Conservation (phyloP, 2,888 invertebrate genomes). For the Catocala sponsa region DNA sequence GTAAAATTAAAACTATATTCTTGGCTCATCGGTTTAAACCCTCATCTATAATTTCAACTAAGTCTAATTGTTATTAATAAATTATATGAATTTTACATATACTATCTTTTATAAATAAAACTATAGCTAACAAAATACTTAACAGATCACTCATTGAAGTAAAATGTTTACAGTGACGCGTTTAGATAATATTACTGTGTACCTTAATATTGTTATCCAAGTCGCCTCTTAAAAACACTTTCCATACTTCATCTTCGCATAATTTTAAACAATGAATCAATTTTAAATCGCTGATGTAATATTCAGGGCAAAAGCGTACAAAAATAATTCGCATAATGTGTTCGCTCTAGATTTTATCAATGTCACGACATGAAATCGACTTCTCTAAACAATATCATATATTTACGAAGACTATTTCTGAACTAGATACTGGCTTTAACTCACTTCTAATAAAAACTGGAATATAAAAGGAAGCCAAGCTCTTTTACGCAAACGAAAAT, state of each 20-base stretch:
- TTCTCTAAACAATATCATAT: conserved; percentile 17
- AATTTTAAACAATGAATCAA: conserved; percentile 17
- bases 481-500: no score
- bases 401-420: conserved; percentile 11
- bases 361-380: conserved; percentile 20
- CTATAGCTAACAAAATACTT: not conserved
- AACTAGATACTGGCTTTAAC: conserved; percentile 1
- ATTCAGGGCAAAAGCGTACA: conserved; percentile 6
- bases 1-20: no score
- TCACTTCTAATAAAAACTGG: no score
- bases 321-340: conserved; percentile 8
- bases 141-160: not conserved
- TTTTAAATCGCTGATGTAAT: conserved; percentile 21
- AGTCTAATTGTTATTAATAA: not conserved
- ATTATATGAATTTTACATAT: not conserved
- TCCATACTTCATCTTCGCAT: not conserved
- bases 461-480: no score
- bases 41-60: no score
- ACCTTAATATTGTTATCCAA: conserved; percentile 4
- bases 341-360: conserved; percentile 20
- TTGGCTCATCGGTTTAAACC: no score
- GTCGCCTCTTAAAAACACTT: not conserved
- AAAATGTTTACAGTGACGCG: not conserved
- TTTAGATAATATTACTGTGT: not conserved
- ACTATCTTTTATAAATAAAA: no score